Evolutionary conservation across 2,797 vertebrate species (phyloP), one percentile per base, ranked within the genome.

Genomic region (Oreochromis grahami): DNA sequence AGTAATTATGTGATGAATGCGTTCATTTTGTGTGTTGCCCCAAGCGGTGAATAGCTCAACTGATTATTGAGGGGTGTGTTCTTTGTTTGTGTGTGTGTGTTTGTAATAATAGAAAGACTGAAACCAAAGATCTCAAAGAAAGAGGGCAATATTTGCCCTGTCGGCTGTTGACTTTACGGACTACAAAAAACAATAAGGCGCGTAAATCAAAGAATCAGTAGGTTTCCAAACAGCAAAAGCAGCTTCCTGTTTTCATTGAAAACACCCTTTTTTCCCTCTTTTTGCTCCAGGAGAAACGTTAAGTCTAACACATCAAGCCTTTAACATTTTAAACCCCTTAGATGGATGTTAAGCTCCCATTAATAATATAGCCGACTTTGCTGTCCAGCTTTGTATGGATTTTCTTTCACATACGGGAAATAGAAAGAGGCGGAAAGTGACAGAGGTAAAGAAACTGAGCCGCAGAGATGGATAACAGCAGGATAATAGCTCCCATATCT

Each of bases 1-100:
- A 89, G 89, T 93, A 94, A 95, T 96, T 95, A 94, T 81, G 84
- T 93, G 92, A 95, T 95, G 94, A 95, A 95, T 96, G 88, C 43
- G 21, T 93, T 91, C 89, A 91, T 94, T 96, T 88, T 93, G 86
- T 89, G 89, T 70, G 86, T 83, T 92, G 90, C 92, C 91, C 80
- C 6, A 80, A 93, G 87, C 87, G 32, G 84, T 94, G 95, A 95
- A 95, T 95, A 94, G 93, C 88, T 91, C 84, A 87, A 78, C 89
- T 95, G 94, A 95, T 96, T 95, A 93, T 93, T 92, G 88, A 91
- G 91, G 92, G 89, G 87, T 86, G 89, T 86, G 86, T 85, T 88
- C 53, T 87, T 74, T 83, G 58, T 89, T 29, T 84, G 80, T 83
- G 78, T 79, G 78, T 76, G 45, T 79, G 65, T 70, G 13, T 70